These are phyloP conservation scores for Coranthus polyacanthus DNA, from an alignment of 2,797 vertebrate species.

Conservation along the genomic window DNA sequence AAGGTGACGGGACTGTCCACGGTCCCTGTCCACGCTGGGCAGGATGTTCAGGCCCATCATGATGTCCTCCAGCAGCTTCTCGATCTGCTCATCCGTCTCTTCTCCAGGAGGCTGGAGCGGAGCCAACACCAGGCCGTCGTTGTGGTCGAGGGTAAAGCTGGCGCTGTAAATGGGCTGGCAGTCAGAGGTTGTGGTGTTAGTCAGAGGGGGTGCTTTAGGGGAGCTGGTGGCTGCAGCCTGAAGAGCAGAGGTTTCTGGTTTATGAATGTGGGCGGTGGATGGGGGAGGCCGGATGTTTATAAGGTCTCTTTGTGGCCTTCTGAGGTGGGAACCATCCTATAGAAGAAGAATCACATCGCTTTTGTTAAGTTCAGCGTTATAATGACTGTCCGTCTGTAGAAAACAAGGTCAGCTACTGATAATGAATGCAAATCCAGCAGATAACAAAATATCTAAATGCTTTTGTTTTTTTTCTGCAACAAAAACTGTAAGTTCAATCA, in stretches of 20 bases:
- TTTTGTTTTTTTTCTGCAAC: too few relatives aligned
- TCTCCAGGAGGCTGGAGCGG: slow-evolving; percentile 38
- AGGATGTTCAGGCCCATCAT: slow-evolving; percentile 82
- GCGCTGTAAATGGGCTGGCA: slow-evolving; percentile 5
- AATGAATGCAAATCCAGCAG: background rate
- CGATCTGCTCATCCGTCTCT: slow-evolving; percentile 78
- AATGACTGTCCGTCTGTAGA: too few relatives aligned
- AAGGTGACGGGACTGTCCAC: background rate
- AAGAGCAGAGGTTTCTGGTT: slow-evolving; percentile 6
- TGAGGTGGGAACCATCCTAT: slow-evolving; percentile 26
- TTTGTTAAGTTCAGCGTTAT: background rate
- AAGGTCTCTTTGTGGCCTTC: background rate
- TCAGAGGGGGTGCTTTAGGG: background rate
- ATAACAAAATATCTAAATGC: too few relatives aligned
- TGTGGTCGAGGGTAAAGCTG: slow-evolving; percentile 7
- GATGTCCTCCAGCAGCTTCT: slow-evolving; percentile 81
- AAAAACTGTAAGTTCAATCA: too few relatives aligned
- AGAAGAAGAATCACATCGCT: background rate
- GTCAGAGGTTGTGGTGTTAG: background rate
- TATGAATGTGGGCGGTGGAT: background rate
- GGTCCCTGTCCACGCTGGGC: slow-evolving; percentile 54
- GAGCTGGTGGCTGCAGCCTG: background rate
- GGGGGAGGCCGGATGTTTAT: background rate
- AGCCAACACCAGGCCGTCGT: slow-evolving; percentile 1
- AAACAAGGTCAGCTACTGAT: too few relatives aligned